phyloP scores from a whole-genome alignment of 1,140 invertebrate genomes.

The Listronotus oregonensis region DNA sequence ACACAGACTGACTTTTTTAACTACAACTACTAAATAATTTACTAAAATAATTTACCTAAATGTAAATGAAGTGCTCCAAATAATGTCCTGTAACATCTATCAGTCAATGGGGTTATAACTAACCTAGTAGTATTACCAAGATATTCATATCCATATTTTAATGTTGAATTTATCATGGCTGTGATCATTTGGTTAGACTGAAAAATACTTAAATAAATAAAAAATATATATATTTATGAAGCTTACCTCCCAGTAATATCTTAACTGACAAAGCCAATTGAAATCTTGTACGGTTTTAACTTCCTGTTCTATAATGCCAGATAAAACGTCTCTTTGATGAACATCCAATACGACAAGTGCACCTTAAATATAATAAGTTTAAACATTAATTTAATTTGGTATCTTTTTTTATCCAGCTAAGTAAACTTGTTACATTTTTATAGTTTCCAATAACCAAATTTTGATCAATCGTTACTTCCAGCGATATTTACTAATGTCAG shows the following conservation, averaged over 20 bases:
- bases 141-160: slow-evolving; percentile 95
- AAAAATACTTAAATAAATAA: not conserved
- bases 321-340: slow-evolving; percentile 86
- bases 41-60: slow-evolving; percentile 59
- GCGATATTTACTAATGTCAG: no score
- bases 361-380: slow-evolving; percentile 57
- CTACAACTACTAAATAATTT: no score
- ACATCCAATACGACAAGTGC: slow-evolving; percentile 91
- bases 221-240: not conserved
- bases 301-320: slow-evolving; percentile 69
- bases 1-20: no score
- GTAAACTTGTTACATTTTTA: no score
- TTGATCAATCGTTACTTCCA: no score
- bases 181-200: slow-evolving; percentile 66
- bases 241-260: slow-evolving; percentile 93
- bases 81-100: slow-evolving; percentile 90
- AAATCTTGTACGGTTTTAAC: slow-evolving; percentile 81
- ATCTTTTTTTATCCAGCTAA: no score
- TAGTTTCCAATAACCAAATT: no score
- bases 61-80: slow-evolving; percentile 88
- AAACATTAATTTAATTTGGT: no score
- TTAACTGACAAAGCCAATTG: slow-evolving; percentile 84
- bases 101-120: slow-evolving; percentile 90
- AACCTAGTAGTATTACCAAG: slow-evolving; percentile 87
- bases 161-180: slow-evolving; percentile 89